Conservation (phyloP, 2,113 vertebrate genomes). For the Sclerurus mexicanus region DNA sequence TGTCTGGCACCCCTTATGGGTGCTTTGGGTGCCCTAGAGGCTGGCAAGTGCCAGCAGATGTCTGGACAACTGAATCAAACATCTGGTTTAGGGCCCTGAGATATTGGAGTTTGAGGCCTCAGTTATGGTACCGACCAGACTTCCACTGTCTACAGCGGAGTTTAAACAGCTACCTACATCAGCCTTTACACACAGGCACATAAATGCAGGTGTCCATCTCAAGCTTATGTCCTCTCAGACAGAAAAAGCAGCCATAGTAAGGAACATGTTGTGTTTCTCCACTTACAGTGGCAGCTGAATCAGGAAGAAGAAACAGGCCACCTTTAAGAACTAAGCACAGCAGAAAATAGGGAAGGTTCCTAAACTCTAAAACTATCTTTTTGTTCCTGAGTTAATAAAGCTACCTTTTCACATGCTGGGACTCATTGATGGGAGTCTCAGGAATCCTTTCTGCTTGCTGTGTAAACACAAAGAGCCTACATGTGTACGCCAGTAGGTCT, state of each 20-base stretch:
- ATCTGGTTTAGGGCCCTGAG: background rate
- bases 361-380: background rate
- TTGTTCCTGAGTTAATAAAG: background rate
- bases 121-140: background rate
- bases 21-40: background rate
- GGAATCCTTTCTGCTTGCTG: background rate
- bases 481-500: fast-evolving
- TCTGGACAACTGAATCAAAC: background rate
- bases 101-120: background rate
- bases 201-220: fast-evolving
- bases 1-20: background rate
- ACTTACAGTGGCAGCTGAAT: background rate
- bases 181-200: background rate
- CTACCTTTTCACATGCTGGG: background rate
- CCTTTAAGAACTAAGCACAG: background rate
- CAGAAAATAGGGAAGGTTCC: background rate
- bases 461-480: background rate
- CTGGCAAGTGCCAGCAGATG: background rate
- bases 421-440: background rate
- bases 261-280: background rate
- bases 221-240: background rate
- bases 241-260: background rate
- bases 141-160: background rate
- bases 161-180: fast-evolving
- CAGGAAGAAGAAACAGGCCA: background rate